Evolutionary conservation across 2,888 invertebrate genomes (phyloP), one percentile per base, ranked within the genome.

Genomic region (Cremastinae sp.): DNA sequence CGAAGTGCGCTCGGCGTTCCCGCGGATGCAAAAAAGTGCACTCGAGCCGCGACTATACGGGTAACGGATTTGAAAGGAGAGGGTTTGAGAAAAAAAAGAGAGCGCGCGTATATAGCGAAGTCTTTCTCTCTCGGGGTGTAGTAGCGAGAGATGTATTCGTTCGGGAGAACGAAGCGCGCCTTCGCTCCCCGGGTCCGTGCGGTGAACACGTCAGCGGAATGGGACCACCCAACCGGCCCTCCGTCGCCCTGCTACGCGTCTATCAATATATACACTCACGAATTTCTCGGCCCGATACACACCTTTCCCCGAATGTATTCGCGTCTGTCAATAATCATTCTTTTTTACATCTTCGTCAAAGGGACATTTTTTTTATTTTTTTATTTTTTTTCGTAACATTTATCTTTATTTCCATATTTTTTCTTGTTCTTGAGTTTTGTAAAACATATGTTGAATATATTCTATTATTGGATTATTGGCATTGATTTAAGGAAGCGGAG

Each of bases 181-280:
- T n/a, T n/a, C n/a, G n/a, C 82, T 85, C 84, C 84, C 84, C 82
- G 85, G 86, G 85, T 84, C 85, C 85, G 86, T 84, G 86, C 85
- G 86, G 87, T 82, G 85, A 87, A 86, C 87, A 86, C 87, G 86
- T 87, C 87, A 87, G 86, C 87, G 86, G 83, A 87, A 87, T 87
- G 87, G 87, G 87, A 87, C 87, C 87, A 87, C 87, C 87, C 87
- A 87, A 86, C 86, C 54, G 83, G 86, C 84, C 80, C 85, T 64
- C 69, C 85, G 83, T 85, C 84, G 85, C 85, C 85, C 81, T 75
- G 75, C 45, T 43, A 49, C 64, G 64, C 38, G 20, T 73, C 38
- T 65, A 34, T 49, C 47, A 38, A 28, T 41, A 41, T 47, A 41
- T 58, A 49, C 56, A 72, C 74, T 74, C 70, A 72, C 61, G 78